phyloP scores from a whole-genome alignment of 1,140 invertebrate species.

The Orussus abietinus region DNA sequence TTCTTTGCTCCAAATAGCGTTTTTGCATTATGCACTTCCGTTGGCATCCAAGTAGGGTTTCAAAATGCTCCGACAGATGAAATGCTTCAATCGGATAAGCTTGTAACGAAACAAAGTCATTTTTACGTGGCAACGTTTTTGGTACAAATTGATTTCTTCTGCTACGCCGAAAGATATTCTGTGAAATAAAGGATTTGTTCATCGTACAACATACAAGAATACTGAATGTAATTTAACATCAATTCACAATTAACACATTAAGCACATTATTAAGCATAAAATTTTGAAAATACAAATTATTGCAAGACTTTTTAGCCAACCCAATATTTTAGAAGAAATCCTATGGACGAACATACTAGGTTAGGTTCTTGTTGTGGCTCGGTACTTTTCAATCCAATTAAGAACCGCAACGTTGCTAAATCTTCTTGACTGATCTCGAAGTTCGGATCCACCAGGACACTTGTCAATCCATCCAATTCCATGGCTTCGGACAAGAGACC shows the following conservation, averaged over 20 bases:
- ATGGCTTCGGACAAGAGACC: constrained; percentile 26
- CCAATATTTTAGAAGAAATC: constrained; percentile 2
- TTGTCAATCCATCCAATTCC: constrained; percentile 27
- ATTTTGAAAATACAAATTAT: not conserved
- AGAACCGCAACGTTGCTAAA: constrained; percentile 30
- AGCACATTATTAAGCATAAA: constrained; percentile 1
- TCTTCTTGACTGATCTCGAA: too few relatives aligned
- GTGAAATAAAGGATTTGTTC: constrained; percentile 12
- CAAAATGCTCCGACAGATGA: constrained; percentile 35
- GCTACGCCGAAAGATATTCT: constrained; percentile 42
- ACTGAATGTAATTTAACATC: constrained; percentile 8
- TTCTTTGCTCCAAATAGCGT: constrained; percentile 15
- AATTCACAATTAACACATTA: not conserved
- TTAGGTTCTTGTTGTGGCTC: constrained; percentile 20
- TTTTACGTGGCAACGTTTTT: constrained; percentile 18
- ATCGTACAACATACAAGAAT: constrained; percentile 7
- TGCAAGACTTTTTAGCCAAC: not conserved
- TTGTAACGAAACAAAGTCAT: constrained; percentile 32
- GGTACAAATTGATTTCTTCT: constrained; percentile 35
- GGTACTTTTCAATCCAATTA: constrained; percentile 35
- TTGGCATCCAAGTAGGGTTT: constrained; percentile 26
- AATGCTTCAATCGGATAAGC: constrained; percentile 42
- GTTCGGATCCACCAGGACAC: constrained; percentile 14
- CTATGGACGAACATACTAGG: constrained; percentile 33
- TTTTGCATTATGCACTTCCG: constrained; percentile 7